A percentile compares a stretch with the other conserved stretches of the same genome.
Evolutionary conservation across 1,140 invertebrate species (phyloP).

Genomic region (Drosophila hydei): DNA sequence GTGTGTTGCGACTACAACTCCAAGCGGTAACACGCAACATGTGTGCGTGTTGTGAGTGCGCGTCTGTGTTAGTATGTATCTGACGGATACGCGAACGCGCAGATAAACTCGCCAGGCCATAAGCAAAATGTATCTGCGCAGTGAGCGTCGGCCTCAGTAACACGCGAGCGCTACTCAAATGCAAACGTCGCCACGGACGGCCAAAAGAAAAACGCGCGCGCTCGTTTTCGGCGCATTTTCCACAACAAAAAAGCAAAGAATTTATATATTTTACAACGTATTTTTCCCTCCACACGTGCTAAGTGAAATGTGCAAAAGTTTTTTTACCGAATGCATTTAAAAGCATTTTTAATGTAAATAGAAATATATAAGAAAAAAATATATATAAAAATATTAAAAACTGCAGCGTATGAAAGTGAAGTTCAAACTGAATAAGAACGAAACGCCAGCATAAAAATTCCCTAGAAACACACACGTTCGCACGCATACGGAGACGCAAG

Average conservation of each 20-base stretch:
- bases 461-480: slow-evolving; percentile 30
- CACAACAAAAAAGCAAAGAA: neutral
- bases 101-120: slow-evolving; percentile 44
- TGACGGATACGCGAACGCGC: slow-evolving; percentile 52
- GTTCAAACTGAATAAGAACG: slow-evolving; percentile 44
- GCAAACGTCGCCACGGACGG: slow-evolving; percentile 41
- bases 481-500: slow-evolving; percentile 2
- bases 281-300: slow-evolving; percentile 2
- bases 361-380: slow-evolving; percentile 13
- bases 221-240: slow-evolving; percentile 41
- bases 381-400: slow-evolving; percentile 3
- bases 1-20: neutral
- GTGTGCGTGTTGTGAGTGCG: slow-evolving; percentile 2
- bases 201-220: slow-evolving; percentile 41
- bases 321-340: slow-evolving; percentile 22
- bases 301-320: neutral
- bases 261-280: slow-evolving; percentile 1
- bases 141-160: slow-evolving; percentile 66
- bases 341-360: slow-evolving; percentile 3
- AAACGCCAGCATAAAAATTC: slow-evolving; percentile 54
- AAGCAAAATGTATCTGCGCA: slow-evolving; percentile 76
- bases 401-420: slow-evolving; percentile 17
- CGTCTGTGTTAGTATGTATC: slow-evolving; percentile 31
- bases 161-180: slow-evolving; percentile 66
- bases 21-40: neutral